These are phyloP conservation scores for Caenorhabditis becei DNA, from an alignment of 2,888 invertebrate species.

Conservation along the genomic window DNA sequence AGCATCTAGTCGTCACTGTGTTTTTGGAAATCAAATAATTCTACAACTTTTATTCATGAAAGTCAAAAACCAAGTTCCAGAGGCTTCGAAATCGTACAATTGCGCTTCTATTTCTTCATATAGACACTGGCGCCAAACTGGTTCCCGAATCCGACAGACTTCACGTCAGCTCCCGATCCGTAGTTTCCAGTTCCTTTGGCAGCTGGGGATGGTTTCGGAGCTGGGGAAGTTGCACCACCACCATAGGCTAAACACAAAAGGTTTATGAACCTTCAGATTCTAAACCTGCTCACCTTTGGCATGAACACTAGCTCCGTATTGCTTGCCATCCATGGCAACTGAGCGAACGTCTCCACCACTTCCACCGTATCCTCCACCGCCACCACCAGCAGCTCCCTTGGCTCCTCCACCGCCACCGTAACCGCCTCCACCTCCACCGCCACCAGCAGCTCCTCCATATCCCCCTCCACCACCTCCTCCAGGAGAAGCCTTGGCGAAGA, in stretches of 20 bases:
- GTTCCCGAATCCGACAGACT: constrained; percentile 42
- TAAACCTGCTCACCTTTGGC: constrained; percentile 9
- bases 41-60: too few species aligned
- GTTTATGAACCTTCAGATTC: too few species aligned
- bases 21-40: too few species aligned
- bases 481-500: constrained; percentile 5
- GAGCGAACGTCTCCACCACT: constrained; percentile 40
- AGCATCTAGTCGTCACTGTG: too few species aligned
- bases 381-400: not conserved
- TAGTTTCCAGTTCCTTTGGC: constrained; percentile 3
- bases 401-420: constrained; percentile 8
- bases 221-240: not conserved
- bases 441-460: constrained; percentile 11
- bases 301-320: constrained; percentile 43
- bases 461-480: constrained; percentile 19
- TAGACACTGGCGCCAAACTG: constrained; percentile 43
- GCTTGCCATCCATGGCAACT: constrained; percentile 29
- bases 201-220: not conserved
- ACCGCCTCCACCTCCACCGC: constrained; percentile 15
- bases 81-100: not conserved
- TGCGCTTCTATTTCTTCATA: constrained; percentile 14
- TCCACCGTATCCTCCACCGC: constrained; percentile 4
- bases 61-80: too few species aligned
- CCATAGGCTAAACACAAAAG: constrained; percentile 16
- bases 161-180: constrained; percentile 28